Evolutionary conservation across 1,140 invertebrate species (phyloP).

Genomic region (Nylanderia fulva): DNA sequence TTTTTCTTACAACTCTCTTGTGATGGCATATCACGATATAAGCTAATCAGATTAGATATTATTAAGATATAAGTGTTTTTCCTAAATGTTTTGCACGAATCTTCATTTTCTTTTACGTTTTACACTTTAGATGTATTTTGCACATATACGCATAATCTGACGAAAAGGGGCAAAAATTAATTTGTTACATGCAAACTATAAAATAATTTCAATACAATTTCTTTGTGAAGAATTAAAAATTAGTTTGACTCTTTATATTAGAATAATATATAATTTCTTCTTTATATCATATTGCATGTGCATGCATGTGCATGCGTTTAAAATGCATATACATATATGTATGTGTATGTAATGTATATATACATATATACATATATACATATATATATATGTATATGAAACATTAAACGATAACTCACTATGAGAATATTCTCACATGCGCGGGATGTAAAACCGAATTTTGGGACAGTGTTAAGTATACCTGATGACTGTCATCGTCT

Average conservation of each 20-base stretch:
- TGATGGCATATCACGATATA: neutral
- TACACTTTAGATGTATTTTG: too few species aligned
- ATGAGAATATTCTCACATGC: slow-evolving; percentile 56
- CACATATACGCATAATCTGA: too few species aligned
- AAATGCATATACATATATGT: neutral
- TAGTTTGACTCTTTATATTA: too few species aligned
- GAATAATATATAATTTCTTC: neutral
- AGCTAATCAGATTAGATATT: neutral
- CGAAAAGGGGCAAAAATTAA: too few species aligned
- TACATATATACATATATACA: neutral
- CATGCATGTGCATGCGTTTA: neutral
- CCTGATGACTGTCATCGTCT: slow-evolving; percentile 77
- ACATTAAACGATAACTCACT: slow-evolving; percentile 54
- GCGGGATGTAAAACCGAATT: slow-evolving; percentile 56
- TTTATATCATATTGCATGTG: neutral
- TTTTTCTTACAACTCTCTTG: neutral
- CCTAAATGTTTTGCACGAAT: too few species aligned
- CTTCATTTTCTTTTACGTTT: too few species aligned
- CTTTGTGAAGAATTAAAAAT: too few species aligned
- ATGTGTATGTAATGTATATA: neutral
- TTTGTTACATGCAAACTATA: too few species aligned
- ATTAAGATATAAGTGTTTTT: slow-evolving; percentile 4
- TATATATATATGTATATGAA: neutral
- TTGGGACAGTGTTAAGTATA: slow-evolving; percentile 62
- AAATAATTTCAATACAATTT: too few species aligned